Conservation (phyloP, 2,888 invertebrate species). For the Gerosis bhagava region DNA sequence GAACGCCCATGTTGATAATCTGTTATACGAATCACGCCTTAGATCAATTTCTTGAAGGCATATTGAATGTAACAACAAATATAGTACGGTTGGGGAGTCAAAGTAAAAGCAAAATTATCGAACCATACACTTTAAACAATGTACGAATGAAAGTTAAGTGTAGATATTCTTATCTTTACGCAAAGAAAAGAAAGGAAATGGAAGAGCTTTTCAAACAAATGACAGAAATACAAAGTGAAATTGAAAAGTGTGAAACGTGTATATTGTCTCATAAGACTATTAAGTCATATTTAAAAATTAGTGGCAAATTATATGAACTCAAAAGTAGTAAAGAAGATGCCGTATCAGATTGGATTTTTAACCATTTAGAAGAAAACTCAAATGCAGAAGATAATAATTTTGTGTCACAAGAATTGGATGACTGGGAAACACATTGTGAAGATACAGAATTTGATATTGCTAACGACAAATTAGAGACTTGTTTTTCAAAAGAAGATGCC, state of each 20-base stretch:
- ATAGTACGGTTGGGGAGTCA: slow-evolving; percentile 88
- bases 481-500: slow-evolving; percentile 65
- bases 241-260: slow-evolving; percentile 66
- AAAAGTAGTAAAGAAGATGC: slow-evolving; percentile 54
- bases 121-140: slow-evolving; percentile 74
- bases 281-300: slow-evolving; percentile 50
- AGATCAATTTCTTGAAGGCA: slow-evolving; percentile 91
- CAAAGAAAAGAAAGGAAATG: slow-evolving; percentile 53
- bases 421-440: slow-evolving; percentile 50
- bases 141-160: slow-evolving; percentile 58
- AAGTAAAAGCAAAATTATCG: slow-evolving; percentile 81
- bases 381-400: slow-evolving; percentile 4
- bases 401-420: slow-evolving; percentile 33
- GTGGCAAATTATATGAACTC: slow-evolving; percentile 44
- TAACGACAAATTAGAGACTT: slow-evolving; percentile 48
- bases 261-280: slow-evolving; percentile 55
- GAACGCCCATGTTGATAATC: slow-evolving; percentile 88
- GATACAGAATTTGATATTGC: slow-evolving; percentile 34
- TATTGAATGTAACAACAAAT: slow-evolving; percentile 79
- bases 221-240: slow-evolving; percentile 59
- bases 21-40: slow-evolving; percentile 94
- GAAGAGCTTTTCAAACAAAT: slow-evolving; percentile 59
- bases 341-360: slow-evolving; percentile 61
- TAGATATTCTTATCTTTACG: slow-evolving; percentile 60
- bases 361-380: slow-evolving; percentile 41